Base-by-base conservation (phyloP, 2,888 invertebrate genomes). In the Chelonus formosanus region DNA sequence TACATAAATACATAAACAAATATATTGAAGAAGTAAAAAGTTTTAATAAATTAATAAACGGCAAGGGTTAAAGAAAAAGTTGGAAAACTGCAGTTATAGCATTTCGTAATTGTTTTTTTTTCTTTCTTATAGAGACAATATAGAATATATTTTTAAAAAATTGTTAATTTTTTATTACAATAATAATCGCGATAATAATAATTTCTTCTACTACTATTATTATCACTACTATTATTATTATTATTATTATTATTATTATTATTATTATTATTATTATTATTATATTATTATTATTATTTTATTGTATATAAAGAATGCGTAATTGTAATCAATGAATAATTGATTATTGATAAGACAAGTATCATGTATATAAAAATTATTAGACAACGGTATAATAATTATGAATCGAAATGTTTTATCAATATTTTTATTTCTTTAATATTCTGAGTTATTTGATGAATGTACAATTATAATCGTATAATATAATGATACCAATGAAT, bases 141-240 rank as follows among this genome's bases (percentile, higher is more conserved):
- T 20, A 20, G 20, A 20, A 20, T 20, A 20, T 20, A 20, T 20
- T 20, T 20, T 65, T 45, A 64, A 55, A 20, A 68, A 44, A 20
- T 20, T 2, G 20, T 57, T 68, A 59, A 45, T 47, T 36, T 65
- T n/a, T 57, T 58, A 59, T 5, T 58, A 36, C 54, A 67, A 74
- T 68, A 66, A 67, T 64, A 70, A 67, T 71, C 20, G 20, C 20
- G 20, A 20, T 20, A 20, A 20, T 20, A 20, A 73, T 76, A 73
- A 78, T 74, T 77, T 75, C 77, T 77, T 75, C 72, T 72, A 71
- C 66, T 71, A 74, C 70, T 66, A 60, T 20, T 20, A 20, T 2
- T 20, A 20, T 20, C 2, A 20, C 20, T 20, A 20, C 20, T 20
- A 20, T 20, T 20, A 74, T 70, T 56, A 73, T 75, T 74, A 71